These are phyloP conservation scores for Molossus alvarezi DNA, from an alignment of 2,797 vertebrate genomes.

Conservation along the genomic window DNA sequence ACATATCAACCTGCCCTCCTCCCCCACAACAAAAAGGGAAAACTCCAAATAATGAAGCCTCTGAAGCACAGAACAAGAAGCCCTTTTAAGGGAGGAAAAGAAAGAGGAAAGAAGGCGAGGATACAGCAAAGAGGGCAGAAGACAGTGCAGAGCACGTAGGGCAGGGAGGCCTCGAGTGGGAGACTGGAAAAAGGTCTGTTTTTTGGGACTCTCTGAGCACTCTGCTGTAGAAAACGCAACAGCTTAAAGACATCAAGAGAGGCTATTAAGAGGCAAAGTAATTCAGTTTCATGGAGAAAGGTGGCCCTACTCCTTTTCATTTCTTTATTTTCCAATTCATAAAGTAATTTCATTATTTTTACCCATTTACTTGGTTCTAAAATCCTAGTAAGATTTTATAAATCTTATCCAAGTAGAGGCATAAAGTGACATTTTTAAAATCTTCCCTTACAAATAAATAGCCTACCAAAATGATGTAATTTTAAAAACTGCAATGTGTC, in stretches of 20 bases:
- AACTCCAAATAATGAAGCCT: background rate
- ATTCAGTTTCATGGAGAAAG: background rate
- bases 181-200: background rate
- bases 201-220: background rate
- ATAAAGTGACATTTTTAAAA: slow-evolving; percentile 7
- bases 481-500: slow-evolving; percentile 20
- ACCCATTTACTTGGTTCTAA: background rate
- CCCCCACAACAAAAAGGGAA: background rate
- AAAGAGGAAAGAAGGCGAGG: background rate
- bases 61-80: background rate
- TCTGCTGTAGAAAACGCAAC: background rate
- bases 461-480: slow-evolving; percentile 9
- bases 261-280: background rate
- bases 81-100: background rate
- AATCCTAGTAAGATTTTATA: slow-evolving; percentile 42
- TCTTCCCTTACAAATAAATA: slow-evolving; percentile 7
- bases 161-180: background rate
- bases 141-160: background rate
- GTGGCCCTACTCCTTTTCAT: background rate
- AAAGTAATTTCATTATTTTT: slow-evolving; percentile 20
- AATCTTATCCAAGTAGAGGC: background rate
- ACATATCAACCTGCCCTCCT: background rate
- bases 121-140: background rate
- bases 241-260: background rate
- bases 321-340: slow-evolving; percentile 32